Base-by-base conservation (phyloP, 53 echinoderm and acorn worm genomes). In the Crossaster papposus region DNA sequence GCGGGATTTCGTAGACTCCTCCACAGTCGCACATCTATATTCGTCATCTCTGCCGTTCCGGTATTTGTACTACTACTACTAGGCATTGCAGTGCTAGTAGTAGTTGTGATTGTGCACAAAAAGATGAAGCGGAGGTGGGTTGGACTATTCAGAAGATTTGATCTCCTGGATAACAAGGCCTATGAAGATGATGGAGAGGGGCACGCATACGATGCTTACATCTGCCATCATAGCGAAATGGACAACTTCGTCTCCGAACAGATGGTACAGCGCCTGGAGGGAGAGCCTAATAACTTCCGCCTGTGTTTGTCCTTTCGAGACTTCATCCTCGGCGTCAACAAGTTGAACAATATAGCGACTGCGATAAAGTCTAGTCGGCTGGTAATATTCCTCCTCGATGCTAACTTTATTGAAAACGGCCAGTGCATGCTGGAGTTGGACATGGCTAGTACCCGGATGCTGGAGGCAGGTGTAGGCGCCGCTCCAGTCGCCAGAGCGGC, bases 391-490 rank as follows among this genome's bases (percentile, higher is more conserved):
- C 83, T 90, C 54, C 74, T 90, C 18, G 90, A 90, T 13, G 51
- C 36, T 22, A 81, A 51, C n/a, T 90, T 90, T 20, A 55, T 90
- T 13, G 32, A 38, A 31, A 83, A 23, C 30, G 77, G 83, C 30
- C 82, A 79, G 36, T 90, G 90, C 79, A 58, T 90, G 83, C 64
- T 82, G 2, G 82, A 90, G 75, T 74, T 90, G 20, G 37, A 83
- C 77, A 64, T 76, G 62, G 90, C 90, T 29, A 74, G 82, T 28
- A 58, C 83, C 30, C 35, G 44, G 58, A 55, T 90, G 62, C 4
- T 83, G 8, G 51, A 82, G 51, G 52, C 51, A 4, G 54, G 51
- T 4, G 84, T 15, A 14, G 70, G 51, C 32, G 84, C 29, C 72
- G 58, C 6, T 30, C 24, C 68, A 68, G 68, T 28, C 28, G 28